Conservation (phyloP, 2,888 invertebrate genomes). For the Dorcus hopei region DNA sequence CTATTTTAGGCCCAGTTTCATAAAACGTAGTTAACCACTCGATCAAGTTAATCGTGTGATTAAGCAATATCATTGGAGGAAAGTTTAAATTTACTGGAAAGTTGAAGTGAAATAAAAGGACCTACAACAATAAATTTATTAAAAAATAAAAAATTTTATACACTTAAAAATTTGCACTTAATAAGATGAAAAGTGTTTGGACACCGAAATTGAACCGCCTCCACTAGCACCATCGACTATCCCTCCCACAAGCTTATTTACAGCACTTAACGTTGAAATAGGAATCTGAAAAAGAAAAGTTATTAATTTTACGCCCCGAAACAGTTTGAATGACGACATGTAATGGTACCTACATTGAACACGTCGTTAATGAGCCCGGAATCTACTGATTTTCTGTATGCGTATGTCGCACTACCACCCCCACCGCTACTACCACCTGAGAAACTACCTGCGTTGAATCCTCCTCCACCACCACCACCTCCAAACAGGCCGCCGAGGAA, state of each 20-base stretch:
- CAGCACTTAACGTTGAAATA: constrained; percentile 63
- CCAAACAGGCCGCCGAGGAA: constrained; percentile 4
- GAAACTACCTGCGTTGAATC: constrained; percentile 5
- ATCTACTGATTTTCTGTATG: constrained; percentile 15
- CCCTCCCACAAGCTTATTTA: constrained; percentile 61
- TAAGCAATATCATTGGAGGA: too few species aligned
- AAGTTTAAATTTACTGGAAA: too few species aligned
- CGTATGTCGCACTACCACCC: constrained; percentile 7
- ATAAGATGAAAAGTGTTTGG: constrained; percentile 24
- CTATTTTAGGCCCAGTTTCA: too few species aligned
- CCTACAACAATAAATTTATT: too few species aligned
- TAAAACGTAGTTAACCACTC: too few species aligned
- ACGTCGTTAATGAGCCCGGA: constrained; percentile 14
- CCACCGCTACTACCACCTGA: constrained; percentile 6
- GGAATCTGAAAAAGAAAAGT: constrained; percentile 57
- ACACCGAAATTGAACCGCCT: constrained; percentile 34
- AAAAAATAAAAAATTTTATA: too few species aligned
- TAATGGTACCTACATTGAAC: constrained; percentile 17
- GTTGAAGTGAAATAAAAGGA: too few species aligned
- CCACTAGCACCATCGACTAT: constrained; percentile 40
- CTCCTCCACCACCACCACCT: constrained; percentile 7
- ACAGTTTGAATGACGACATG: background rate
- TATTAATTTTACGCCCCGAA: background rate
- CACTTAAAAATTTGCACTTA: background rate
- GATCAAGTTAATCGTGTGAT: too few species aligned